Percentiles rank a stretch among this genome's conserved stretches.
Evolutionary conservation across 1,140 invertebrate genomes (phyloP).

Genomic region (Procambarus clarkii): DNA sequence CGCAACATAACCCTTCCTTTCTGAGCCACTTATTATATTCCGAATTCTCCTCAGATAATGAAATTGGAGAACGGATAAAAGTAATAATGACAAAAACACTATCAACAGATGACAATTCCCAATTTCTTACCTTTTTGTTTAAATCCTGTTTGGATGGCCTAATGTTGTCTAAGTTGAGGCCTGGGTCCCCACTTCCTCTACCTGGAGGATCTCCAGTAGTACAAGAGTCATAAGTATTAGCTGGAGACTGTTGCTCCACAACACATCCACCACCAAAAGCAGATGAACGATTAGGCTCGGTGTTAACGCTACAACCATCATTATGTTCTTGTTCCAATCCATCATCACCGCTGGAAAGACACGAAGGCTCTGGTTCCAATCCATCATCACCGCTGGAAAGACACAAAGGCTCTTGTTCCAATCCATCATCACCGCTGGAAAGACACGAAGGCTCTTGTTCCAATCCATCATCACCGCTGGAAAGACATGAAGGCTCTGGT

Average conservation of each 20-base stretch:
- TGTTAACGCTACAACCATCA: neutral
- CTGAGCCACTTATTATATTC: too few species aligned
- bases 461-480: neutral
- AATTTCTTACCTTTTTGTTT: too few species aligned
- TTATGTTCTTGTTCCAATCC: neutral
- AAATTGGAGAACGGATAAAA: too few species aligned
- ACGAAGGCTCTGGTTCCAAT: neutral
- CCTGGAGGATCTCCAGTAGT: neutral
- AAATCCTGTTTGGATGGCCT: too few species aligned
- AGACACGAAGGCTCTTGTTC: neutral
- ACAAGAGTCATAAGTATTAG: neutral
- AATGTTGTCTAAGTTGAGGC: too few species aligned
- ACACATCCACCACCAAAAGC: neutral
- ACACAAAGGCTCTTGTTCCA: neutral
- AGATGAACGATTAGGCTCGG: neutral
- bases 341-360: neutral
- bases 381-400: neutral
- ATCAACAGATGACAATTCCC: too few species aligned
- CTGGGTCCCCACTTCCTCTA: too few species aligned
- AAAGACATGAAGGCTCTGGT: neutral
- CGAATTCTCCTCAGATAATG: too few species aligned
- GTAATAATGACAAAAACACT: too few species aligned
- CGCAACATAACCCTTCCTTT: too few species aligned
- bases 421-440: neutral
- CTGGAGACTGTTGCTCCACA: neutral